These are phyloP conservation scores for Nicator chloris DNA, from an alignment of 2,113 vertebrate genomes.

Conservation along the genomic window DNA sequence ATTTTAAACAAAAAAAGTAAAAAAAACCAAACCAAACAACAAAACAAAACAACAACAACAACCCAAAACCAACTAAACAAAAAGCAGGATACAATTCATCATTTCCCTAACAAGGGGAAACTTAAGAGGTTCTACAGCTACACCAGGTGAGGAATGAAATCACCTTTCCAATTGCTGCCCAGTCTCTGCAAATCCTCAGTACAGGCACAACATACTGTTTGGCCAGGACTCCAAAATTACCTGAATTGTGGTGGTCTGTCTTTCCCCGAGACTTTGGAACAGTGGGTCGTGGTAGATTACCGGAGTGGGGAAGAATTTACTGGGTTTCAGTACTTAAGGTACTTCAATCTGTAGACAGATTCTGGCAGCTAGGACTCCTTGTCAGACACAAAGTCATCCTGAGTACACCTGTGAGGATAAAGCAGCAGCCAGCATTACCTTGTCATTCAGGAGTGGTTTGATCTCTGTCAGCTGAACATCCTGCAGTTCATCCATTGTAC, in stretches of 20 bases:
- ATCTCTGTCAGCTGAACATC: conserved; percentile 95
- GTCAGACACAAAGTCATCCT: not conserved
- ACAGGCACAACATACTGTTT: not conserved
- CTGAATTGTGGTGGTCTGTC: not conserved
- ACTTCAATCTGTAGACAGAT: not conserved
- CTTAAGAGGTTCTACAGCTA: not conserved
- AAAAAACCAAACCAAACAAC: not conserved
- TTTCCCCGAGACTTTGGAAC: not conserved
- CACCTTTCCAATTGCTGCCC: not conserved
- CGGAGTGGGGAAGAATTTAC: not conserved
- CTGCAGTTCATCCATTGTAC: conserved; percentile 91
- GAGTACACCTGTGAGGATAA: not conserved
- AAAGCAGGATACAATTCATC: not conserved
- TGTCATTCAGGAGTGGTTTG: conserved; percentile 91
- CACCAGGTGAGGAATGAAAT: not conserved
- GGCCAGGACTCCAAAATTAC: not conserved
- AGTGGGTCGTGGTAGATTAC: not conserved
- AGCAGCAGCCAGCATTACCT: conserved; percentile 73
- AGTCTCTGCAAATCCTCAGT: not conserved
- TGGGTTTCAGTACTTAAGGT: not conserved
- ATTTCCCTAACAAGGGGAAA: not conserved
- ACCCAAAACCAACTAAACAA: not conserved
- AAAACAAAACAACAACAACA: not conserved
- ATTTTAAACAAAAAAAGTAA: not conserved
- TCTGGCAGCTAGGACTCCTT: not conserved